Conservation (phyloP, 2,113 vertebrate genomes). For the Sterrhoptilus dennistouni region DNA sequence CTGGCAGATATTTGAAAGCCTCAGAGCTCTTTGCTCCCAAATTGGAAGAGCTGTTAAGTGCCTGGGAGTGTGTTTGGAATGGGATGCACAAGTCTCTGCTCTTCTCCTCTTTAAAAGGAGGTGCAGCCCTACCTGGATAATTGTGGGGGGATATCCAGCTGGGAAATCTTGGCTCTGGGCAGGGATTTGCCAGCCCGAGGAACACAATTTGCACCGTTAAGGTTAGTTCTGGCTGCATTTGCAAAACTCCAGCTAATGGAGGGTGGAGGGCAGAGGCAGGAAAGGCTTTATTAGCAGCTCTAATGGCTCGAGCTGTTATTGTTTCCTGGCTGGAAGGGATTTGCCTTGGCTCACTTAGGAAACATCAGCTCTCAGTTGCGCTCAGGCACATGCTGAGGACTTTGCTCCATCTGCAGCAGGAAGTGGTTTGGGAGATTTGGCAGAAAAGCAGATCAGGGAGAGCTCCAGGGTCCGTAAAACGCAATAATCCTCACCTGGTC, state of each 20-base stretch:
- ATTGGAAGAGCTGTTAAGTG: not conserved
- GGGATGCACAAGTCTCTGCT: not conserved
- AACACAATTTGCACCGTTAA: not conserved
- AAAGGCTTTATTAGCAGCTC: not conserved
- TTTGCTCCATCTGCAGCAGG: not conserved
- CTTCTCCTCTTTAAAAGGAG: not conserved
- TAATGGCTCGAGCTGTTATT: not conserved
- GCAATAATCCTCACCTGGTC: rapidly evolving
- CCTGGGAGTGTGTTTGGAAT: not conserved
- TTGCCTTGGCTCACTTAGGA: not conserved
- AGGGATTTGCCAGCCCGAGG: not conserved
- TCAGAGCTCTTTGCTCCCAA: not conserved
- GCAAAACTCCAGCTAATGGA: not conserved
- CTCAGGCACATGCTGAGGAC: not conserved
- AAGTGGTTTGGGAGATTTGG: not conserved
- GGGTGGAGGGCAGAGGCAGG: not conserved
- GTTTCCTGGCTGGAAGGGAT: constrained; percentile 15
- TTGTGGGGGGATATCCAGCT: not conserved
- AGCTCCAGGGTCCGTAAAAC: not conserved
- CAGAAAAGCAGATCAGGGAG: not conserved
- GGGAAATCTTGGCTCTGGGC: not conserved
- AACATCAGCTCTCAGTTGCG: not conserved
- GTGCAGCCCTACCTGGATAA: not conserved
- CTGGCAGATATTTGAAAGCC: not conserved
- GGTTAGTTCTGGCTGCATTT: not conserved